phyloP scores from a whole-genome alignment of 2,113 vertebrate species.

The Plecotus auritus region DNA sequence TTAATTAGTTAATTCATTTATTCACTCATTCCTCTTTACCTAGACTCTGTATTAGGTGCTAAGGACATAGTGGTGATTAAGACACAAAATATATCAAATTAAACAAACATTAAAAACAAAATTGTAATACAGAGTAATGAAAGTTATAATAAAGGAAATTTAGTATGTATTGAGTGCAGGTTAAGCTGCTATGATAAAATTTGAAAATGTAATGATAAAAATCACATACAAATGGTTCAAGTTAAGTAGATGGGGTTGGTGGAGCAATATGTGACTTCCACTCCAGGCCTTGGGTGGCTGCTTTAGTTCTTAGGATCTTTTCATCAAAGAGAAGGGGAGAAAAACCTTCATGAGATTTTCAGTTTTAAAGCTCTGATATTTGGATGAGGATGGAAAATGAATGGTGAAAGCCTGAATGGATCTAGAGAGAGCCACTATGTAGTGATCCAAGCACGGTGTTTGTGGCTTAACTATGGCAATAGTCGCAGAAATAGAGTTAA shows the following conservation, averaged over 20 bases:
- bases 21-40: background rate
- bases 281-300: background rate
- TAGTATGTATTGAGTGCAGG: background rate
- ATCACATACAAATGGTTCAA: background rate
- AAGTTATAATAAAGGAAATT: background rate
- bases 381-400: background rate
- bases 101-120: background rate
- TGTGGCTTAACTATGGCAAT: fast-evolving
- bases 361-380: background rate
- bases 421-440: background rate
- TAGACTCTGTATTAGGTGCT: background rate
- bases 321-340: background rate
- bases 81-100: background rate
- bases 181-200: background rate
- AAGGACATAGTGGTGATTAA: background rate
- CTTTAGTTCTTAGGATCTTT: background rate
- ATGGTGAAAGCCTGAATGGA: background rate
- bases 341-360: background rate
- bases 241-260: background rate
- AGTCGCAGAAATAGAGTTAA: background rate
- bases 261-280: background rate
- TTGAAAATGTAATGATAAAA: background rate
- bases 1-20: background rate
- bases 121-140: background rate
- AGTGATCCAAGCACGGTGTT: background rate